Evolutionary conservation across 92 coral and sea anemone genomes (phyloP).

Genomic region (Umimayanthus kanabou): DNA sequence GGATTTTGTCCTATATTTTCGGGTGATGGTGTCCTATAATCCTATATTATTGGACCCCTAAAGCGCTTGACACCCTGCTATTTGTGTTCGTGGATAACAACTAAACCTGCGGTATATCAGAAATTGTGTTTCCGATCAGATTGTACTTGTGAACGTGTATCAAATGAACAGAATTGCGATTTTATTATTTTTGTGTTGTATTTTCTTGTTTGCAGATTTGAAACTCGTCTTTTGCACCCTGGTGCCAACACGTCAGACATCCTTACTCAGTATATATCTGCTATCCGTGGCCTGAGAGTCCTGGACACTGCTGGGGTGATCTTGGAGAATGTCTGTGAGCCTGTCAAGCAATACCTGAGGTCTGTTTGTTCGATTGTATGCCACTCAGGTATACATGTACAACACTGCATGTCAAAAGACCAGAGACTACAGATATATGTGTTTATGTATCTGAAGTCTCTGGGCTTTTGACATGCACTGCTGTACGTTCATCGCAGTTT

Average conservation of each 20-base stretch:
- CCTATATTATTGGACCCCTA: no score
- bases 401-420: no score
- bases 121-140: no score
- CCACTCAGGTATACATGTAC: no score
- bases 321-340: conserved; percentile 95
- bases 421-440: no score
- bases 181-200: background rate
- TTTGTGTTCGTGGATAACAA: no score
- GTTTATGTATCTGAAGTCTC: background rate
- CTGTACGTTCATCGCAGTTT: no score
- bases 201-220: conserved; percentile 67
- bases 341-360: conserved; percentile 95
- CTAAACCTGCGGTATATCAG: no score
- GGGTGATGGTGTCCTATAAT: no score
- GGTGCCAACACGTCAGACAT: conserved; percentile 98
- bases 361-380: conserved; percentile 9
- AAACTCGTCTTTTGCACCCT: conserved; percentile 96
- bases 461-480: background rate
- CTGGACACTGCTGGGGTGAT: conserved; percentile 94
- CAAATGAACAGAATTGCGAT: background rate
- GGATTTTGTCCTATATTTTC: no score
- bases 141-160: no score
- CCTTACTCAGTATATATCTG: conserved; percentile 93
- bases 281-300: conserved; percentile 91
- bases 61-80: no score